Conservation (phyloP, 2,797 vertebrate species). For the Lophius americanus region DNA sequence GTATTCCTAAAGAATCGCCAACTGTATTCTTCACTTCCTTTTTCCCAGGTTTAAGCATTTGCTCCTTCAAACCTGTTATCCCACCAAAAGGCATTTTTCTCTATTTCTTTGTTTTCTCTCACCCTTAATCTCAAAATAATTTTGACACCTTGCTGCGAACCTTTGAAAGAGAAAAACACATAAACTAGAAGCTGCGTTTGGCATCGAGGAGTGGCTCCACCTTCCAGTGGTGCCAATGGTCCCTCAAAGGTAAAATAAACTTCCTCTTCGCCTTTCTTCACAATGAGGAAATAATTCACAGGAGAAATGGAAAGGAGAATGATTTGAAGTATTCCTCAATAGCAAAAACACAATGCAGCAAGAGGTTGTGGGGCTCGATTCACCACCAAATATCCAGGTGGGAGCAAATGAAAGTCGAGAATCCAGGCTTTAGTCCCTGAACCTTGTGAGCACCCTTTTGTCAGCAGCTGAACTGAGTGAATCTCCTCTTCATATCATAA, state of each 20-base stretch:
- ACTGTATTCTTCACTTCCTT: conserved; percentile 91
- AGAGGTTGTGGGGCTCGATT: conserved; percentile 30
- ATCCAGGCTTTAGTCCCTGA: conserved; percentile 48
- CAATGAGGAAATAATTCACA: conserved; percentile 24
- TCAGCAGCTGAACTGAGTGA: conserved; percentile 53
- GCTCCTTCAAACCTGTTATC: conserved; percentile 87
- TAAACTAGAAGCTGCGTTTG: conserved; percentile 68
- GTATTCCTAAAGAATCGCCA: conserved; percentile 89
- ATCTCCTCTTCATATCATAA: conserved; percentile 65
- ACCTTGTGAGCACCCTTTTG: conserved; percentile 33
- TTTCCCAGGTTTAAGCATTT: conserved; percentile 89
- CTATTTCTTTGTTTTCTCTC: neutral
- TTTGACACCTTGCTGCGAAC: conserved; percentile 33
- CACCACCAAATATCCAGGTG: conserved; percentile 35
- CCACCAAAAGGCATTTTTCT: conserved; percentile 90
- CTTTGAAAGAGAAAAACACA: conserved; percentile 34
- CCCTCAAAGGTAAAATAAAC: conserved; percentile 53
- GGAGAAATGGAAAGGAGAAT: conserved; percentile 16
- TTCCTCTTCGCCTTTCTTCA: conserved; percentile 31
- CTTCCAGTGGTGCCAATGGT: conserved; percentile 49
- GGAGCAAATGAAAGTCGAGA: conserved; percentile 22
- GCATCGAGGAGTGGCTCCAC: conserved; percentile 56
- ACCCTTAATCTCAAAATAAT: conserved; percentile 23
- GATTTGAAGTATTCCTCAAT: conserved; percentile 40
- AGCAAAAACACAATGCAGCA: conserved; percentile 22